Conservation (phyloP, 2,797 vertebrate genomes). For the Anomalospiza imberbis region DNA sequence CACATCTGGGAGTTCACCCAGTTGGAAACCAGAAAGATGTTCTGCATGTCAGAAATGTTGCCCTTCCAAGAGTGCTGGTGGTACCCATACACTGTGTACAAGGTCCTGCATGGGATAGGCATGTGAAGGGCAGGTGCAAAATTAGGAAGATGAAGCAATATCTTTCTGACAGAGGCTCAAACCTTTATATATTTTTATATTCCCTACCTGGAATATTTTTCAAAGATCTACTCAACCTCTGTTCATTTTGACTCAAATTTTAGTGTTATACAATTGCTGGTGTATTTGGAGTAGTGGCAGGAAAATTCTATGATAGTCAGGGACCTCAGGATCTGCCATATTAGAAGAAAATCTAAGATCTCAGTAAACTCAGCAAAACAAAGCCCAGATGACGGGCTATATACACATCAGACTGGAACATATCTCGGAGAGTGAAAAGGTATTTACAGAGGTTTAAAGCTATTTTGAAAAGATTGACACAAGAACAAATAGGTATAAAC, state of each 20-base stretch:
- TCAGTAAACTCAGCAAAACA: neutral
- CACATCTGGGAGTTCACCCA: neutral
- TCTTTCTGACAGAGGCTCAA: neutral
- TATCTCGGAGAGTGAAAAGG: neutral
- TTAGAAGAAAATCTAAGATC: neutral
- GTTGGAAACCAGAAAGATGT: neutral
- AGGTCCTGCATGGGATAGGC: neutral
- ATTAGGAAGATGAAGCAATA: neutral
- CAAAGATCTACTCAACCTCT: neutral
- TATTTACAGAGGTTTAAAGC: conserved; percentile 27
- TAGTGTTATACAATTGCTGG: neutral
- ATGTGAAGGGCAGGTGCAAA: neutral
- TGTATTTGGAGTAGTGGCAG: neutral
- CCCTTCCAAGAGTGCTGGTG: neutral
- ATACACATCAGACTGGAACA: neutral
- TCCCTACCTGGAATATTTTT: neutral
- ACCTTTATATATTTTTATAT: neutral
- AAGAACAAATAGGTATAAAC: conserved; percentile 31
- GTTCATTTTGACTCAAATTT: neutral
- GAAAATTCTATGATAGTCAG: neutral
- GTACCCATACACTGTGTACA: neutral
- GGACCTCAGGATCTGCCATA: neutral
- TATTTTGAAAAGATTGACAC: conserved; percentile 44
- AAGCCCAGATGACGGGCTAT: neutral
- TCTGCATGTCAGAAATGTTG: neutral